Evolutionary conservation across 1,140 invertebrate species (phyloP), one percentile per base, ranked within the genome.

Genomic region (Lordiphosa mommai): DNA sequence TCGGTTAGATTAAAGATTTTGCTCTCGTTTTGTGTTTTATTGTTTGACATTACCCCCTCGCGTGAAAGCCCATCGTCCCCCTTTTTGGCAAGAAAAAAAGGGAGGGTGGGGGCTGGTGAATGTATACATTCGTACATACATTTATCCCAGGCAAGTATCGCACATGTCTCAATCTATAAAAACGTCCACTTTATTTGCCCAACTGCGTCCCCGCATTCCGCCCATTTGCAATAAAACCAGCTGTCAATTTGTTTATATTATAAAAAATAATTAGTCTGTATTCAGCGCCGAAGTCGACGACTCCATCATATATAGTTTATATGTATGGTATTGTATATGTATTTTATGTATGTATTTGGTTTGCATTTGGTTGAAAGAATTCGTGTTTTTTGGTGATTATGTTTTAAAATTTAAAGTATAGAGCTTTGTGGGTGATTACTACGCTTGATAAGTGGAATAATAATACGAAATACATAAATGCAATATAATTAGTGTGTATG

Each of bases 191-290:
- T 76, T 76, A 76, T 82, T 76, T 82, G 71, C 57, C 65, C 76
- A 80, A 74, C 70, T 79, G 70, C 58, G 71, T 48, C 65, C 58
- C 2, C 47, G 9, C 33, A n/a, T 37, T 17, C 27, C 48, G 10
- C 50, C 32, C 47, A 38, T 59, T 59, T 61, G 66, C 61, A 80
- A 80, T 80, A 80, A 80, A 80, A 80, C 76, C 76, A 80, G 76
- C 77, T 80, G 76, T 80, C 66, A 66, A 76, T 80, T 80, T 80
- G 76, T 82, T 80, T 80, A 80, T 80, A 80, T 80, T 80, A 80
- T 80, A 80, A 80, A 80, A 80, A 80, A 80, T 80, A 80, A 80
- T 80, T 80, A 80, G 76, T 80, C 76, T 80, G 76, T 80, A 80
- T 80, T 77, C 76, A 67, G 76, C 76, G 74, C 59, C 76, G 65